These are phyloP conservation scores for Sminthurides aquaticus DNA, from an alignment of 2,888 invertebrate species.

Conservation along the genomic window DNA sequence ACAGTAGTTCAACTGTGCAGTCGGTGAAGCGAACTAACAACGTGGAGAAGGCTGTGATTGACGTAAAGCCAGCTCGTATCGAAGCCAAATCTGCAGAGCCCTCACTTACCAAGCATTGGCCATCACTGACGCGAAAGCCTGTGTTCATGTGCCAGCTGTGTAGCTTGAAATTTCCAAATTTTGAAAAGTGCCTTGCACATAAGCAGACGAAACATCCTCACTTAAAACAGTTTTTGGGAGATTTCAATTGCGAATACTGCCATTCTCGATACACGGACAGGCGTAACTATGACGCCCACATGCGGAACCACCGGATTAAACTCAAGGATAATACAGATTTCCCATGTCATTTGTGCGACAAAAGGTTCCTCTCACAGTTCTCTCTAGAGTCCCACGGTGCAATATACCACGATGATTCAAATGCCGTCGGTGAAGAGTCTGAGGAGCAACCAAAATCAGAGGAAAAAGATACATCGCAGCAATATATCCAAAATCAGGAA, in stretches of 20 bases:
- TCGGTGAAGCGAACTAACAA: too few species aligned
- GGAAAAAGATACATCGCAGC: neutral
- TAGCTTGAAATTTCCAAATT: neutral
- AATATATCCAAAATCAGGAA: neutral
- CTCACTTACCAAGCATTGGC: too few species aligned
- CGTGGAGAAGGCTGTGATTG: too few species aligned
- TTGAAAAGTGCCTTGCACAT: neutral
- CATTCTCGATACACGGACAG: slow-evolving; percentile 2
- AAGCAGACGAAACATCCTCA: neutral
- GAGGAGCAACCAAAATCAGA: neutral
- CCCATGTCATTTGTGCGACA: neutral
- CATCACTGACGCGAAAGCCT: neutral
- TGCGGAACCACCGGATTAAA: neutral
- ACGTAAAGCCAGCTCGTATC: too few species aligned
- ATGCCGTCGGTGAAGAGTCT: neutral
- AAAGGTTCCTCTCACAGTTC: neutral
- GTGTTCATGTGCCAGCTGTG: neutral
- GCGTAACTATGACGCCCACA: neutral
- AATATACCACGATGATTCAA: neutral
- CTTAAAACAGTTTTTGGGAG: neutral
- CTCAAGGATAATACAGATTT: neutral
- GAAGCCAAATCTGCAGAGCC: too few species aligned
- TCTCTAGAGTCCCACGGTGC: neutral
- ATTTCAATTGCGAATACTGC: neutral
- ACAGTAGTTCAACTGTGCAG: too few species aligned